phyloP scores from a whole-genome alignment of 2,113 vertebrate genomes.

The Cheilinus undulatus region DNA sequence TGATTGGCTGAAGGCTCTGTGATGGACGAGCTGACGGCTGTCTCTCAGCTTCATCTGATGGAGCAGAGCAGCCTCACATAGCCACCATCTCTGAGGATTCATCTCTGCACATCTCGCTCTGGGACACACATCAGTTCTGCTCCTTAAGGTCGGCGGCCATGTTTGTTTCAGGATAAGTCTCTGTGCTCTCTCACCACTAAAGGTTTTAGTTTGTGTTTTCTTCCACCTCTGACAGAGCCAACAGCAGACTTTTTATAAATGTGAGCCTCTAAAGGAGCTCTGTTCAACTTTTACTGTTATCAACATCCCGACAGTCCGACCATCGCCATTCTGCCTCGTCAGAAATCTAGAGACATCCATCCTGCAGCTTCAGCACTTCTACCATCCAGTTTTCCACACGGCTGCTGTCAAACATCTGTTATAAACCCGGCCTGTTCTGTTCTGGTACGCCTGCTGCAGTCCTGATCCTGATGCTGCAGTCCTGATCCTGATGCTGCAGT shows the following conservation, averaged over 20 bases:
- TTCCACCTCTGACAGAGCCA: too few species aligned
- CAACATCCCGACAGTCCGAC: background rate
- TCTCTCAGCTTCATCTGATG: background rate
- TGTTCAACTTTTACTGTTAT: background rate
- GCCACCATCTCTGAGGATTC: too few species aligned
- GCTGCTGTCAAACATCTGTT: background rate
- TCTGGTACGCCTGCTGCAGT: background rate
- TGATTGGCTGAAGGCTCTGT: too few species aligned
- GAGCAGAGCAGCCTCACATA: conserved; percentile 17
- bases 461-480: too few species aligned
- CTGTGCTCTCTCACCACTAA: background rate
- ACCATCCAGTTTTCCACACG: background rate
- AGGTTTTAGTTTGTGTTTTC: too few species aligned
- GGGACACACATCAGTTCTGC: conserved; percentile 1
- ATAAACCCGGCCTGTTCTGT: background rate
- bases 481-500: too few species aligned
- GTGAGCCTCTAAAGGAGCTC: too few species aligned
- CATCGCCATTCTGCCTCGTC: background rate
- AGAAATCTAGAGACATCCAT: background rate
- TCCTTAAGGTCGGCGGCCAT: background rate
- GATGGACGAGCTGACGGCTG: too few species aligned
- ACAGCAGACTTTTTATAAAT: too few species aligned
- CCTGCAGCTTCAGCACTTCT: background rate
- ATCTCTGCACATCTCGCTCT: conserved; percentile 12
- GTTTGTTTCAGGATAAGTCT: background rate